phyloP scores from a whole-genome alignment of 2,888 invertebrate genomes.

The Acleris sparsana region DNA sequence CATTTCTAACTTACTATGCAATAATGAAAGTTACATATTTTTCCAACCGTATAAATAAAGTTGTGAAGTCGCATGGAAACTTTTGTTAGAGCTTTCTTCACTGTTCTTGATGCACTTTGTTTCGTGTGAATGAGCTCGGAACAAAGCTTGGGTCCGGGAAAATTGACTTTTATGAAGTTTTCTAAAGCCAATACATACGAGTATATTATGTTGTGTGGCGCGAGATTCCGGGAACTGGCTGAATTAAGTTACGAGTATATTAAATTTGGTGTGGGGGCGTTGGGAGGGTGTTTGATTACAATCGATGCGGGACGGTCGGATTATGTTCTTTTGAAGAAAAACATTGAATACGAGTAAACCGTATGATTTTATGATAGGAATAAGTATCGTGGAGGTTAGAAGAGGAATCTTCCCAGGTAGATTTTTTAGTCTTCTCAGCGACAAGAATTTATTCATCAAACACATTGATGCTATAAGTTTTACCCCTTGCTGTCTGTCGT shows the following conservation, averaged over 20 bases:
- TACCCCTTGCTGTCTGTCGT: too few relatives aligned
- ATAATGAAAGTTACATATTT: neutral
- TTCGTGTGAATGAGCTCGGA: slow-evolving; percentile 26
- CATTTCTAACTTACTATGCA: neutral
- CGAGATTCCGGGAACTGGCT: neutral
- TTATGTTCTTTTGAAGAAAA: neutral
- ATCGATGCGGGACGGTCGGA: neutral
- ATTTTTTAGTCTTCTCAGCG: too few relatives aligned
- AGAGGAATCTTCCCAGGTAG: too few relatives aligned
- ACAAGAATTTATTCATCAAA: too few relatives aligned
- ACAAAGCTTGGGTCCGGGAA: slow-evolving; percentile 26
- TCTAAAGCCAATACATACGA: slow-evolving; percentile 6
- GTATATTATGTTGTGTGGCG: neutral
- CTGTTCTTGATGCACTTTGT: slow-evolving; percentile 31
- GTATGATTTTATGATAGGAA: too few relatives aligned
- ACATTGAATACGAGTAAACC: too few relatives aligned
- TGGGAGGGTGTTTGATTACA: neutral
- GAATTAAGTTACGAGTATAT: neutral
- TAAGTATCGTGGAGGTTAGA: too few relatives aligned
- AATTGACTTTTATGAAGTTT: slow-evolving; percentile 27
- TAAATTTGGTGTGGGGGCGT: neutral
- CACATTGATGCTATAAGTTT: too few relatives aligned
- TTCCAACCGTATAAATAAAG: slow-evolving; percentile 3
- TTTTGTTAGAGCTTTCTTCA: slow-evolving; percentile 13
- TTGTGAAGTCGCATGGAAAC: slow-evolving; percentile 5